Conservation (phyloP, 1,140 invertebrate genomes). For the Neoseiulus cucumeris region DNA sequence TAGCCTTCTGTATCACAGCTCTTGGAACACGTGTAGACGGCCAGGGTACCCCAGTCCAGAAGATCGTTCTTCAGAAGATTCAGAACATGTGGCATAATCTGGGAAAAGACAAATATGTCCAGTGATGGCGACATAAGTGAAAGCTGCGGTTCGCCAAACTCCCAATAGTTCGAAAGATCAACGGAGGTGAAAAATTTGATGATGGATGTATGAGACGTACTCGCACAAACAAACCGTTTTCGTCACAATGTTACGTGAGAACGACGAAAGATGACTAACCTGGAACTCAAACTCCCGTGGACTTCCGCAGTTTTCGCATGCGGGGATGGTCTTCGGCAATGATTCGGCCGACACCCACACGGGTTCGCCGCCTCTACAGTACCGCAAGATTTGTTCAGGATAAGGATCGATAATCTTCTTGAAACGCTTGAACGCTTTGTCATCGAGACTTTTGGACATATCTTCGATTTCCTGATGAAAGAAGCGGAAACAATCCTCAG, state of each 20-base stretch:
- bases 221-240: too few relatives aligned
- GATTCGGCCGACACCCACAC: constrained; percentile 50
- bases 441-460: constrained; percentile 25
- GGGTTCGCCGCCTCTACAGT: constrained; percentile 49
- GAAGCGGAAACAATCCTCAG: background rate
- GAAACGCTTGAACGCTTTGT: constrained; percentile 36
- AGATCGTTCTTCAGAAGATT: constrained; percentile 43
- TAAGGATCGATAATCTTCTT: constrained; percentile 25
- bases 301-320: constrained; percentile 49
- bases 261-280: too few relatives aligned
- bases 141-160: too few relatives aligned
- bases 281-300: constrained; percentile 76
- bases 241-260: too few relatives aligned
- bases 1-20: constrained; percentile 37
- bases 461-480: constrained; percentile 19
- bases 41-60: constrained; percentile 72
- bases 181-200: too few relatives aligned
- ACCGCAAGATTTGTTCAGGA: constrained; percentile 45
- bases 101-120: constrained; percentile 25
- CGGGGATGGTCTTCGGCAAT: constrained; percentile 38
- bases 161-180: too few relatives aligned
- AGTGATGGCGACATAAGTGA: background rate
- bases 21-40: constrained; percentile 59
- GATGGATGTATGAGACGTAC: too few relatives aligned
- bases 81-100: constrained; percentile 79